Evolutionary conservation across 2,888 invertebrate genomes (phyloP).

Genomic region (Unio delphinus): DNA sequence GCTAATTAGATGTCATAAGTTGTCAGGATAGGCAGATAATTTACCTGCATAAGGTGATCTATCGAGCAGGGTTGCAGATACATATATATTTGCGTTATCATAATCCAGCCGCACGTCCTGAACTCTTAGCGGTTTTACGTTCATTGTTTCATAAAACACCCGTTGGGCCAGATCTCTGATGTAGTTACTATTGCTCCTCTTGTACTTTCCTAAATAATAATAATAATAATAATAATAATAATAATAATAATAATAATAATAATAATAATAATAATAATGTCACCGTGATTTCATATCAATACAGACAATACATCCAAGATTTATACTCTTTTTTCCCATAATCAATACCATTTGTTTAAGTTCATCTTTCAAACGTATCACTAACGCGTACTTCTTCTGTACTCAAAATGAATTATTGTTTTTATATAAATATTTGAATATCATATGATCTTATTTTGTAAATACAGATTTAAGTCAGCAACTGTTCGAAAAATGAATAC

Average conservation of each 20-base stretch:
- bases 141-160: slow-evolving; percentile 28
- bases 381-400: no score
- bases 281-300: no score
- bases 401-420: no score
- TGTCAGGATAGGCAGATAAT: neutral
- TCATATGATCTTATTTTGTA: no score
- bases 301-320: no score
- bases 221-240: neutral
- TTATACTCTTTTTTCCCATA: no score
- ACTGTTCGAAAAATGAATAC: no score
- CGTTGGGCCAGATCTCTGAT: slow-evolving; percentile 22
- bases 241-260: neutral
- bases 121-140: slow-evolving; percentile 46
- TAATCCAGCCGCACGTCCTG: slow-evolving; percentile 47
- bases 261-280: neutral
- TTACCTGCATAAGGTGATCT: slow-evolving; percentile 46
- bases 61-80: slow-evolving; percentile 47
- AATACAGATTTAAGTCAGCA: no score
- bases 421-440: no score
- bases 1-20: no score
- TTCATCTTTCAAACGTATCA: no score
- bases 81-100: slow-evolving; percentile 47
- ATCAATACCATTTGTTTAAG: no score
- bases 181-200: slow-evolving; percentile 23
- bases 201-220: slow-evolving; percentile 30